A percentile compares a stretch with the other conserved stretches of the same genome.
Conservation (phyloP, 1,140 invertebrate species). For the Zaprionus gabonicus region DNA sequence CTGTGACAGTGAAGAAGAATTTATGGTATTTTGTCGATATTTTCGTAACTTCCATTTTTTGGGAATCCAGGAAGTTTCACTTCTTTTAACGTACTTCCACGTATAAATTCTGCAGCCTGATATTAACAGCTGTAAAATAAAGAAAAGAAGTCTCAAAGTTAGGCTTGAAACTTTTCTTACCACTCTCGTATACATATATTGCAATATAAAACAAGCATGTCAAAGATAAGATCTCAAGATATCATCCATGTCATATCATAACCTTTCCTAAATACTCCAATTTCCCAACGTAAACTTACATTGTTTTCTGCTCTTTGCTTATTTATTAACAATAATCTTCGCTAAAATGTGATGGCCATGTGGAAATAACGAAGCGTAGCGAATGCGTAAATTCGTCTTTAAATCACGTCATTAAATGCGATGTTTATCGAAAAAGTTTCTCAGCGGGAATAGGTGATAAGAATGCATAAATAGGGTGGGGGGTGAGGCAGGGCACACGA, state of each 20-base stretch:
- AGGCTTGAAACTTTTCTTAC: no score
- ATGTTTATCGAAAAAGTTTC: conserved; percentile 39
- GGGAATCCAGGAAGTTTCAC: no score
- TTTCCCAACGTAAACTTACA: not conserved
- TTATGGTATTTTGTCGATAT: no score
- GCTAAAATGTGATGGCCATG: not conserved
- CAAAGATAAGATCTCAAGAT: not conserved
- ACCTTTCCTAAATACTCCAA: not conserved
- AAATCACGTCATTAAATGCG: conserved; percentile 15
- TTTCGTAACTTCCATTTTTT: no score
- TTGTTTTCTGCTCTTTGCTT: not conserved
- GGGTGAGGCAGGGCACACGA: not conserved
- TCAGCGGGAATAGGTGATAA: not conserved
- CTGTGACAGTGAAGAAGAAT: no score
- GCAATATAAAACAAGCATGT: no score
- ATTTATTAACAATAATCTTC: conserved; percentile 5
- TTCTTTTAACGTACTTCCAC: no score
- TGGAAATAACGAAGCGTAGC: not conserved
- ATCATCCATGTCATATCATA: not conserved
- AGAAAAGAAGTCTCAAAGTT: no score
- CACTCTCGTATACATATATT: no score
- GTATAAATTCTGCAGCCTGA: no score
- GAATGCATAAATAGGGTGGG: not conserved
- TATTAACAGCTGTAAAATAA: no score
- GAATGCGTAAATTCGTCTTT: conserved; percentile 15